phyloP scores from a whole-genome alignment of 2,113 vertebrate species.

The Paraplagusia blochii region DNA sequence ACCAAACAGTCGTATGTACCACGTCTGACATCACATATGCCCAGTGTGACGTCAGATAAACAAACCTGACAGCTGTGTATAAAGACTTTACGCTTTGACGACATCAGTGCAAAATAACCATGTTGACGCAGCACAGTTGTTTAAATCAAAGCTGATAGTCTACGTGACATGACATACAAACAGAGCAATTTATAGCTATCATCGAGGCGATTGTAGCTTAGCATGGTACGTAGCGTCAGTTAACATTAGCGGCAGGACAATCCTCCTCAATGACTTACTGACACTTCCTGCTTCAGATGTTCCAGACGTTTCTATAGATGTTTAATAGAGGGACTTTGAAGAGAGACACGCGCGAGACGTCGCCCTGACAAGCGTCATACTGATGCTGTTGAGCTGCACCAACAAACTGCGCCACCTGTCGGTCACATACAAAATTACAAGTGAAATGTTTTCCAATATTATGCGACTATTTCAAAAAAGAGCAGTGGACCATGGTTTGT shows the following conservation, averaged over 20 bases:
- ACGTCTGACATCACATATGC: neutral
- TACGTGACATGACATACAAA: no score
- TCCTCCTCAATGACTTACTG: slow-evolving; percentile 11
- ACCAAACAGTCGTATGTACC: neutral
- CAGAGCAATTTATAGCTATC: no score
- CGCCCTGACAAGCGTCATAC: slow-evolving; percentile 21
- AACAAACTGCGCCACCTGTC: slow-evolving; percentile 33
- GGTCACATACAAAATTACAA: neutral
- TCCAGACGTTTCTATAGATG: slow-evolving; percentile 7
- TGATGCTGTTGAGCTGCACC: neutral
- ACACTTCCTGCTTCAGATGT: no score
- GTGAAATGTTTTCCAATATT: neutral
- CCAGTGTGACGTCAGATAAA: neutral
- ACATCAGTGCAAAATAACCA: no score
- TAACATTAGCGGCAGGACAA: neutral
- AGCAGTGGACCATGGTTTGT: no score
- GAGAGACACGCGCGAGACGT: slow-evolving; percentile 34
- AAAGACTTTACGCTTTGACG: neutral
- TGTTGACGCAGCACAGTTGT: no score
- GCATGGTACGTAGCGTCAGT: neutral
- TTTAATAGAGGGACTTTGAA: neutral
- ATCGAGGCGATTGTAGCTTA: slow-evolving; percentile 10
- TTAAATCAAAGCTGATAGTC: no score
- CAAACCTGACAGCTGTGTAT: no score
- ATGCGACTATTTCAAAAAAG: no score